Conservation (phyloP, 1,140 invertebrate species). For the Heliconius hermathena region DNA sequence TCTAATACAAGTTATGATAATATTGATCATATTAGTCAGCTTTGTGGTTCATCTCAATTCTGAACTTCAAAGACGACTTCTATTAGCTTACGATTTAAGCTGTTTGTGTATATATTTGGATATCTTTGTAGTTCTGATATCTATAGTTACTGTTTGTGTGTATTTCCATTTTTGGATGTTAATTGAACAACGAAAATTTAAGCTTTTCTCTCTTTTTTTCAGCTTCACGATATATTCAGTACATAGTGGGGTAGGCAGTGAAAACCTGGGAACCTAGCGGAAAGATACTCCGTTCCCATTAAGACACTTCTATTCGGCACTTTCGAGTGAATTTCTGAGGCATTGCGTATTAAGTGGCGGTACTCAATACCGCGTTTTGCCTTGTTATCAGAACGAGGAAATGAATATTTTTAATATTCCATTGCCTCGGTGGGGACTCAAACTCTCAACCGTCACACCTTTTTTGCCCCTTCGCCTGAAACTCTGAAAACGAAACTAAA, state of each 20-base stretch:
- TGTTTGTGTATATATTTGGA: background rate
- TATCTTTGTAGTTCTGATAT: background rate
- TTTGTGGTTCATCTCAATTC: background rate
- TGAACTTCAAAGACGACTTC: background rate
- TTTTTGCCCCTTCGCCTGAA: too few relatives aligned
- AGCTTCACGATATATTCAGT: too few relatives aligned
- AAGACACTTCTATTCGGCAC: too few relatives aligned
- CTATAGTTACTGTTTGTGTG: background rate
- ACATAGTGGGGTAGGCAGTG: too few relatives aligned
- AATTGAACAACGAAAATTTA: background rate
- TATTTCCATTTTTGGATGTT: background rate
- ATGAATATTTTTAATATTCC: too few relatives aligned
- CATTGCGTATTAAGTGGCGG: background rate
- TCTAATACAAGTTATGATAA: background rate
- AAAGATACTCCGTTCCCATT: too few relatives aligned
- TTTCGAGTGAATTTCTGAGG: background rate
- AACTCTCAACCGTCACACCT: too few relatives aligned
- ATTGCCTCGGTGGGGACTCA: too few relatives aligned
- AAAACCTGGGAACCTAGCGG: too few relatives aligned
- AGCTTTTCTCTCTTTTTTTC: too few relatives aligned
- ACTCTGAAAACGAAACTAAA: too few relatives aligned
- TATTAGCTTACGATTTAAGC: background rate
- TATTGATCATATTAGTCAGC: background rate
- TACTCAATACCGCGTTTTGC: background rate
- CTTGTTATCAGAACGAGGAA: too few relatives aligned